These are phyloP conservation scores for Gandaritis pyraliata DNA, from an alignment of 2,888 invertebrate genomes.

Conservation along the genomic window DNA sequence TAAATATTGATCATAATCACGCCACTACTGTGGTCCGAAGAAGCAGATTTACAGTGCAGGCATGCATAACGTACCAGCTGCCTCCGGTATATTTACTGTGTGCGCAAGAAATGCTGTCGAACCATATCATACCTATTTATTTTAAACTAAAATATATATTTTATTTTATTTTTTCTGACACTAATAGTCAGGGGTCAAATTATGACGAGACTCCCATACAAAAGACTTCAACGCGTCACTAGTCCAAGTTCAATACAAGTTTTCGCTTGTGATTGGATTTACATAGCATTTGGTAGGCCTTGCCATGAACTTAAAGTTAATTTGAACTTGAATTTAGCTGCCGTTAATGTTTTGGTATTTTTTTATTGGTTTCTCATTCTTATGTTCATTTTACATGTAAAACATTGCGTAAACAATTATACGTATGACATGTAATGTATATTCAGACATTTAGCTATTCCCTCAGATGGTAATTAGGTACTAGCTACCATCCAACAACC, in stretches of 20 bases:
- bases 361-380: too few relatives aligned
- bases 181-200: constrained; percentile 35
- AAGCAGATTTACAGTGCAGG: constrained; percentile 60
- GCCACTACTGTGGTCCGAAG: constrained; percentile 60
- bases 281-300: not conserved
- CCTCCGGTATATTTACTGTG: constrained; percentile 33
- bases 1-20: constrained; percentile 79
- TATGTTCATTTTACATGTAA: too few relatives aligned
- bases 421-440: not conserved
- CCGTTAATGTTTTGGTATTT: too few relatives aligned
- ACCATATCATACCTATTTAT: too few relatives aligned
- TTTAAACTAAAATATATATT: too few relatives aligned
- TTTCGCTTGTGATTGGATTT: not conserved
- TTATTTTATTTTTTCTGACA: too few relatives aligned
- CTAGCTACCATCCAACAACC: constrained; percentile 15
- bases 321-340: too few relatives aligned
- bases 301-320: not conserved
- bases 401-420: too few relatives aligned
- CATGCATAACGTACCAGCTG: constrained; percentile 62
- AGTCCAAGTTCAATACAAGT: constrained; percentile 11
- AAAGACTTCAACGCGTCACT: constrained; percentile 79
- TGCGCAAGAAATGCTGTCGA: not conserved
- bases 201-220: constrained; percentile 53
- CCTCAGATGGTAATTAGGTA: not conserved
- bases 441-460: constrained; percentile 1